phyloP scores from a whole-genome alignment of 2,888 invertebrate species.

The Resseliella maxima region DNA sequence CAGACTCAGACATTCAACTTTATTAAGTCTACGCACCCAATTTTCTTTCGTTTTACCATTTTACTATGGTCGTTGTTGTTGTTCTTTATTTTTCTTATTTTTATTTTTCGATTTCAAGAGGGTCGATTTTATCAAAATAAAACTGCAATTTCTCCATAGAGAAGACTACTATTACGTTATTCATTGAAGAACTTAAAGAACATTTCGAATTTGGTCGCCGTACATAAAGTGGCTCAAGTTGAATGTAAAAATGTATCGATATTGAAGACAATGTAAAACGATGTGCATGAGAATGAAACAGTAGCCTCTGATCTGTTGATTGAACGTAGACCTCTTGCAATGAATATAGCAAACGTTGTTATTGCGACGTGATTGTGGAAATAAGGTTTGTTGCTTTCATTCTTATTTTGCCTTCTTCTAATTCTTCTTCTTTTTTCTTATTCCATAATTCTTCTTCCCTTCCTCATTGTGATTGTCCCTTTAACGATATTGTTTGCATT shows the following conservation, averaged over 20 bases:
- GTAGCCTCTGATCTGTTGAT: constrained; percentile 29
- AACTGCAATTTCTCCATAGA: not conserved
- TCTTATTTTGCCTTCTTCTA: too few species aligned
- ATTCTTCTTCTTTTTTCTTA: not conserved
- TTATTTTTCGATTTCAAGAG: not conserved
- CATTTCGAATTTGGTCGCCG: not conserved
- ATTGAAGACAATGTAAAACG: constrained; percentile 6
- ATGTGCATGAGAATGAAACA: not conserved
- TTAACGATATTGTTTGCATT: constrained; percentile 18
- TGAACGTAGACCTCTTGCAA: constrained; percentile 15
- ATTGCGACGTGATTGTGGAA: constrained; percentile 32
- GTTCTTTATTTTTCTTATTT: not conserved
- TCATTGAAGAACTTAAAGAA: not conserved
- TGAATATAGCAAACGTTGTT: constrained; percentile 28
- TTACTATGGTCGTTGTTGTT: not conserved
- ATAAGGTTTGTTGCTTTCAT: not conserved
- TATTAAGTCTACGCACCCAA: constrained; percentile 22
- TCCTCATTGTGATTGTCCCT: not conserved
- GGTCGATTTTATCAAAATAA: not conserved
- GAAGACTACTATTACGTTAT: too few species aligned
- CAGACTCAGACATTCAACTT: not conserved
- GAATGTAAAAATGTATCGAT: not conserved
- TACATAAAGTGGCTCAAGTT: not conserved
- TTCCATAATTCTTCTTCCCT: not conserved
- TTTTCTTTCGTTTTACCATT: not conserved